Percentiles rank a stretch among this genome's conserved stretches.
Conservation (phyloP, 2,888 invertebrate species). For the Andrena bucephala region DNA sequence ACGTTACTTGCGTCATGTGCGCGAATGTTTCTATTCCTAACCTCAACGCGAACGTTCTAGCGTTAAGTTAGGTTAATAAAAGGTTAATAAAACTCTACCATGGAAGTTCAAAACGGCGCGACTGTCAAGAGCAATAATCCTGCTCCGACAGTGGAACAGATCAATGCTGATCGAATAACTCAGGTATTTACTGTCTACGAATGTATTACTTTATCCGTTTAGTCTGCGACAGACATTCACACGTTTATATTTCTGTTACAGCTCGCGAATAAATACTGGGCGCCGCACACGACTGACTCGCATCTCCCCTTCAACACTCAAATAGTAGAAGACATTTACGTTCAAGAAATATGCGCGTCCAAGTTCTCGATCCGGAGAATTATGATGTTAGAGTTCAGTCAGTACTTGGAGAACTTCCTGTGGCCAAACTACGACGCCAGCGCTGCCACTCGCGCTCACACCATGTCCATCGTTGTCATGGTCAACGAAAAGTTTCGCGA, state of each 20-base stretch:
- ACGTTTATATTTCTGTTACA: slow-evolving; percentile 85
- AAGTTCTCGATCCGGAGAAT: slow-evolving; percentile 95
- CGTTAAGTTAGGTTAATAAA: slow-evolving; percentile 18
- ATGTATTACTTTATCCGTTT: background rate
- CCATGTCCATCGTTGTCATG: slow-evolving; percentile 99
- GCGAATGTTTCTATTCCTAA: background rate
- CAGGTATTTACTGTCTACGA: slow-evolving; percentile 87
- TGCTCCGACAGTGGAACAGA: slow-evolving; percentile 94
- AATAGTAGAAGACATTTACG: slow-evolving; percentile 95
- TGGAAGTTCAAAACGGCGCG: slow-evolving; percentile 77
- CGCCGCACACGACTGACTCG: slow-evolving; percentile 91
- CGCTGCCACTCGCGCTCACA: slow-evolving; percentile 93
- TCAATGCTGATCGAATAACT: slow-evolving; percentile 95
- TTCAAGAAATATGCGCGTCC: slow-evolving; percentile 93
- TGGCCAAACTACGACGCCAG: slow-evolving; percentile 97
- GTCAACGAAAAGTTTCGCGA: slow-evolving; percentile 99
- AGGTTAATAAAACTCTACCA: slow-evolving; percentile 42
- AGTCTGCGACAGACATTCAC: background rate
- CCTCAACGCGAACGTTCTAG: slow-evolving; percentile 2
- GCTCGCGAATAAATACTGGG: slow-evolving; percentile 97
- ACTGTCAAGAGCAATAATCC: slow-evolving; percentile 85
- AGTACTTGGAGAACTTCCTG: slow-evolving; percentile 97
- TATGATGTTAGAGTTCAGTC: slow-evolving; percentile 98
- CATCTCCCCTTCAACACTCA: slow-evolving; percentile 91
- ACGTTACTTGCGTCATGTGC: background rate